Evolutionary conservation across 2,797 vertebrate genomes (phyloP).

Genomic region (Scarus forsteni): DNA sequence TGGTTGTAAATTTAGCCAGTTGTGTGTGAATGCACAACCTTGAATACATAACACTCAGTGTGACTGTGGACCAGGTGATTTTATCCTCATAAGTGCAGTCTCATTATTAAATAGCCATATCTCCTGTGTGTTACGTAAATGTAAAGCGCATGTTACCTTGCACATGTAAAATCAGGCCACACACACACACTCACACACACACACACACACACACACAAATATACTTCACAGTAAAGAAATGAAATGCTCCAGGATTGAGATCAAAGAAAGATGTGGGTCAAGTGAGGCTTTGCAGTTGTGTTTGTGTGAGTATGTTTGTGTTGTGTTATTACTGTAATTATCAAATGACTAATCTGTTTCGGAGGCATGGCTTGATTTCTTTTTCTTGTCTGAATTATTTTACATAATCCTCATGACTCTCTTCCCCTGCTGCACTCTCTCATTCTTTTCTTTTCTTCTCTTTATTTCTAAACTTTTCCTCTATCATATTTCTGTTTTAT

Average conservation of each 20-base stretch:
- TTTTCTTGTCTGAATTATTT: slow-evolving; percentile 51
- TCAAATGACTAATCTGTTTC: slow-evolving; percentile 64
- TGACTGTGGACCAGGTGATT: too few relatives aligned
- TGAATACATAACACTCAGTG: too few relatives aligned
- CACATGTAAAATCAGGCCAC: slow-evolving; percentile 25
- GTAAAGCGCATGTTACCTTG: slow-evolving; percentile 23
- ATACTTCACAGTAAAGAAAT: slow-evolving; percentile 15
- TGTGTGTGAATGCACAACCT: too few relatives aligned
- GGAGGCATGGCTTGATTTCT: slow-evolving; percentile 37
- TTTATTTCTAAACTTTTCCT: background rate
- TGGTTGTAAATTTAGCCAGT: too few relatives aligned
- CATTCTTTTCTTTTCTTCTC: slow-evolving; percentile 9
- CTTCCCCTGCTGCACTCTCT: slow-evolving; percentile 8
- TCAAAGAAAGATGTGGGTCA: slow-evolving; percentile 51
- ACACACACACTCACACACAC: slow-evolving; percentile 26
- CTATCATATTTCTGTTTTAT: slow-evolving; percentile 1
- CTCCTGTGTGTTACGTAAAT: slow-evolving; percentile 15
- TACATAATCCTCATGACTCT: slow-evolving; percentile 20
- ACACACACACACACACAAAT: slow-evolving; percentile 16
- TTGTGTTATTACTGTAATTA: slow-evolving; percentile 65
- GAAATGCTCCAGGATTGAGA: slow-evolving; percentile 41
- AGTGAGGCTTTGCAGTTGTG: slow-evolving; percentile 16
- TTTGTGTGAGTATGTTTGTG: slow-evolving; percentile 10
- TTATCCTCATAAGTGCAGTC: too few relatives aligned
- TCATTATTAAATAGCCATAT: background rate